Percentiles rank a stretch among this genome's conserved stretches.
Evolutionary conservation across 2,113 vertebrate species (phyloP).

Genomic region (Calypte anna): DNA sequence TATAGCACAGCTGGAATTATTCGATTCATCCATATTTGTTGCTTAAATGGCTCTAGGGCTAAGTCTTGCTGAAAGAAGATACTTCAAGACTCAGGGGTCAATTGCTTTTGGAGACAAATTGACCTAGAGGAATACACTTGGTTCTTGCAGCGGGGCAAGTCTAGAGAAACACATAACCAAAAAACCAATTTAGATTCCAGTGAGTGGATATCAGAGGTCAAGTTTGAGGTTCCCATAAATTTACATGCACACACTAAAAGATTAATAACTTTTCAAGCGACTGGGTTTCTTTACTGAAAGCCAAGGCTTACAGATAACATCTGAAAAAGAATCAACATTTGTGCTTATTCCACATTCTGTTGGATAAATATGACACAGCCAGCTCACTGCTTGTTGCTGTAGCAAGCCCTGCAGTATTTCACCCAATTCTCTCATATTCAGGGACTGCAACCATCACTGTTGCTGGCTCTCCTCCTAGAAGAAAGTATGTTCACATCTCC

Average conservation of each 20-base stretch:
- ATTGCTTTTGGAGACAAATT: conserved; percentile 68
- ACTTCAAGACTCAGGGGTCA: conserved; percentile 59
- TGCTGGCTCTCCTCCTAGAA: neutral
- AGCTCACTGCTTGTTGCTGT: neutral
- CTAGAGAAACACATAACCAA: conserved; percentile 47
- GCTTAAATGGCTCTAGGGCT: conserved; percentile 67
- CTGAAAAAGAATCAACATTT: conserved; percentile 30
- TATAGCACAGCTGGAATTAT: conserved; percentile 73
- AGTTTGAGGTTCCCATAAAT: conserved; percentile 52
- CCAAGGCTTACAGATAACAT: conserved; percentile 27
- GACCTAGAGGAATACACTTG: conserved; percentile 58
- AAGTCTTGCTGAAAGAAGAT: conserved; percentile 59
- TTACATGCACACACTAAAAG: conserved; percentile 45
- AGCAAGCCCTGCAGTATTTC: neutral
- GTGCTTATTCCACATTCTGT: neutral
- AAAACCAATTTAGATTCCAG: conserved; percentile 64
- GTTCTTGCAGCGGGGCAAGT: conserved; percentile 39
- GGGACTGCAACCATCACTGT: neutral
- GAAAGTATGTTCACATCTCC: neutral
- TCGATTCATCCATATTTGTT: conserved; percentile 59
- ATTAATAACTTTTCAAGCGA: conserved; percentile 46
- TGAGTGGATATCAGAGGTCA: conserved; percentile 8
- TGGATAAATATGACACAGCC: neutral
- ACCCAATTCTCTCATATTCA: neutral
- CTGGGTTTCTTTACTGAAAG: conserved; percentile 27